Conservation (phyloP, 2,888 invertebrate species). For the Ochropleura plecta region DNA sequence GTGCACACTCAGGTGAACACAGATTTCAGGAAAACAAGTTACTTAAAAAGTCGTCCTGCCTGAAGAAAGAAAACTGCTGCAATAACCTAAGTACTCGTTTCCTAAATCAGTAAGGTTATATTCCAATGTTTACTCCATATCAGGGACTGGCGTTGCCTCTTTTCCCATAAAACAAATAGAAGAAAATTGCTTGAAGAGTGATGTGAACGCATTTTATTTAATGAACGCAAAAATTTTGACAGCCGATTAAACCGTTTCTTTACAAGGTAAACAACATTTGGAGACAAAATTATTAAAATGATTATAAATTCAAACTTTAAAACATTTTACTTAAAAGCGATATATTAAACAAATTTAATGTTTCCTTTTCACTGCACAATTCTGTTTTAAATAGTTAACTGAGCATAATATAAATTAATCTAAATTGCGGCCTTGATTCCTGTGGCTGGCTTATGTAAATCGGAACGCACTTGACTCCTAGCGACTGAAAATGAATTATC, state of each 20-base stretch:
- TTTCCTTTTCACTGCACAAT: not conserved
- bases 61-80: not conserved
- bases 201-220: conserved; percentile 25
- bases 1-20: not conserved
- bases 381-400: not conserved
- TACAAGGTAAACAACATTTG: conserved; percentile 3
- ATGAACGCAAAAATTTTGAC: conserved; percentile 55
- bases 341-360: not conserved
- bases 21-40: not conserved
- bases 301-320: not conserved
- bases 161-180: no score
- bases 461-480: conserved; percentile 55
- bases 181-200: not conserved
- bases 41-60: not conserved
- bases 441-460: conserved; percentile 3
- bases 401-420: not conserved
- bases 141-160: no score
- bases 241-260: conserved; percentile 35
- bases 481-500: conserved; percentile 64
- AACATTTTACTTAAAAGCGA: not conserved
- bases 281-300: not conserved
- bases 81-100: not conserved
- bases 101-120: not conserved
- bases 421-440: not conserved
- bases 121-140: not conserved